These are phyloP conservation scores for Oenanthe melanoleuca DNA, from an alignment of 2,113 vertebrate genomes.

Conservation along the genomic window DNA sequence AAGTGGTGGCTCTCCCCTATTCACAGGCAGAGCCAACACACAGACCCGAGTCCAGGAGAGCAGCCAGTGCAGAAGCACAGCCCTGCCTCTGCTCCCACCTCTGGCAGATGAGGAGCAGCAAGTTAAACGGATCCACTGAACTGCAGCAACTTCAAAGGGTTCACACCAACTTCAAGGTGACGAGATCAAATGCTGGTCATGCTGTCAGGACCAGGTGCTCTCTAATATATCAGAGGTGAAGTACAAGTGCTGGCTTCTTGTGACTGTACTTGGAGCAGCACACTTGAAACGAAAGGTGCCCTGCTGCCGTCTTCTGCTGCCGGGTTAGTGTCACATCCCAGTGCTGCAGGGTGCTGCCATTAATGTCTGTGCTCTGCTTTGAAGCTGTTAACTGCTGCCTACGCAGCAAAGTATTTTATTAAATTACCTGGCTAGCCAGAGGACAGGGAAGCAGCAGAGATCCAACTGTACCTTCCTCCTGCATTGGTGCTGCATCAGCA, in stretches of 20 bases:
- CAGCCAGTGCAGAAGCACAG: not conserved
- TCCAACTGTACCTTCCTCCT: not conserved
- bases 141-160: not conserved
- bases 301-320: not conserved
- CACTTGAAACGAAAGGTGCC: not conserved
- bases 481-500: not conserved
- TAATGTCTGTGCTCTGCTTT: not conserved
- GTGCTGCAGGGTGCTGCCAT: not conserved
- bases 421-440: not conserved
- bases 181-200: not conserved
- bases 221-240: conserved; percentile 16
- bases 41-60: not conserved
- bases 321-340: not conserved
- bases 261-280: not conserved
- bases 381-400: conserved; percentile 9
- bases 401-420: not conserved
- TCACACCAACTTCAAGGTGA: not conserved
- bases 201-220: conserved; percentile 8
- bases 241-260: conserved; percentile 7
- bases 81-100: not conserved
- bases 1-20: not conserved
- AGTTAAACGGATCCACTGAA: conserved; percentile 33
- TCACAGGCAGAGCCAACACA: not conserved
- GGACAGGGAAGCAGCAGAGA: not conserved
- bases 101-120: not conserved